Conservation (phyloP, 2,888 invertebrate species). For the Cheilosia scutellata region DNA sequence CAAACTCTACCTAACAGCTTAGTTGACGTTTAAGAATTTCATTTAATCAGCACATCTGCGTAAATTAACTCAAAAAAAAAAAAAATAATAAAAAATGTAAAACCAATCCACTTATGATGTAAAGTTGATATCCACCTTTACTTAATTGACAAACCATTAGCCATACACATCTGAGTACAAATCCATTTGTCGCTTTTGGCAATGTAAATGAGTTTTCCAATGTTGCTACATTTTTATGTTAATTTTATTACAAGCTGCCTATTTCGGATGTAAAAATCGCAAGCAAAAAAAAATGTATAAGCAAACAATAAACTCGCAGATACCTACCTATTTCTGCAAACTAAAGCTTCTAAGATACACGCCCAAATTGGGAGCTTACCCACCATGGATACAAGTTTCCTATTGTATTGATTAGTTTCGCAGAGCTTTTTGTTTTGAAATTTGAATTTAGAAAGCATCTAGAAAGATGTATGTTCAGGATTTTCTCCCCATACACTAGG, state of each 20-base stretch:
- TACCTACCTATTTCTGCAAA: constrained; percentile 62
- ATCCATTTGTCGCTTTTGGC: too few relatives aligned
- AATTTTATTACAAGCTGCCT: neutral
- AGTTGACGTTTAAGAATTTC: neutral
- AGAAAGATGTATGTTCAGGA: neutral
- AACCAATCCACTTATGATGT: neutral
- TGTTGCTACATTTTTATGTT: neutral
- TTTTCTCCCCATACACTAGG: neutral
- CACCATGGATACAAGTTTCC: constrained; percentile 28
- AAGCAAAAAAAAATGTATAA: neutral
- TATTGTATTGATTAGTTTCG: constrained; percentile 18
- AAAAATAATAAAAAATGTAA: neutral
- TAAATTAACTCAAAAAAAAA: neutral
- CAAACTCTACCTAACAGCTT: too few relatives aligned
- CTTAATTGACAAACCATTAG: neutral
- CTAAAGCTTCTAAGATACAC: constrained; percentile 57
- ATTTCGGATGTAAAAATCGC: neutral
- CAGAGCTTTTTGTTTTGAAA: neutral
- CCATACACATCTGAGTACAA: neutral
- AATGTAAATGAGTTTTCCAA: neutral
- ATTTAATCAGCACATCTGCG: neutral
- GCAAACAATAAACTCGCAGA: neutral
- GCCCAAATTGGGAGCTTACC: constrained; percentile 61
- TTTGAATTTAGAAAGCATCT: neutral
- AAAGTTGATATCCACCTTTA: neutral